Conservation (phyloP, 2,888 invertebrate species). For the Tanytarsus gracilentus region DNA sequence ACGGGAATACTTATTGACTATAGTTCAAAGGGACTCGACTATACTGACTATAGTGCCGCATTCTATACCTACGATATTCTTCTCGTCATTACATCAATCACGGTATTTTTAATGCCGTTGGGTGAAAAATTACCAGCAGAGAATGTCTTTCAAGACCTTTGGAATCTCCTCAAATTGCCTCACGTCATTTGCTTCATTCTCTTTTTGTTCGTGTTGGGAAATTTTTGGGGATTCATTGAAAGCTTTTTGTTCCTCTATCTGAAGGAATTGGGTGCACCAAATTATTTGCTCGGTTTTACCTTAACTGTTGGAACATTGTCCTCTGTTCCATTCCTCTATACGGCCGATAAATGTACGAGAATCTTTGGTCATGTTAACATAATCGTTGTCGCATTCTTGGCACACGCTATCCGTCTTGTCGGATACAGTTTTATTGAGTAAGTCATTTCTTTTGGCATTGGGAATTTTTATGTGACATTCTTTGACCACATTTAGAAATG, state of each 20-base stretch:
- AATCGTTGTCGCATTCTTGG: conserved; percentile 74
- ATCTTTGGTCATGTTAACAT: conserved; percentile 75
- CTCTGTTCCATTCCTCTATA: conserved; percentile 75
- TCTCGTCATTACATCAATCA: conserved; percentile 60
- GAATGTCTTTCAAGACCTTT: conserved; percentile 64
- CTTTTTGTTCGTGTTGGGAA: conserved; percentile 72
- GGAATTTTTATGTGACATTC: not conserved
- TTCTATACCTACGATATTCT: conserved; percentile 72
- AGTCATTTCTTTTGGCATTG: conserved; percentile 39
- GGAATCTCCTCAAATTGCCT: conserved; percentile 66
- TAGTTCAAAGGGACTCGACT: conserved; percentile 49
- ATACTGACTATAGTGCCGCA: conserved; percentile 81
- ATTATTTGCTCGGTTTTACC: conserved; percentile 74
- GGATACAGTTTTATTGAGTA: conserved; percentile 80
- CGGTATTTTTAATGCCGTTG: conserved; percentile 68
- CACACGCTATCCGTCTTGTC: conserved; percentile 70
- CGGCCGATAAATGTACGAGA: conserved; percentile 72
- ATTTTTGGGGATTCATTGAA: conserved; percentile 84
- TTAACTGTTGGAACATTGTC: conserved; percentile 76
- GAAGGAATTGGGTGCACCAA: conserved; percentile 73
- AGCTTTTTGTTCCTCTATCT: conserved; percentile 79
- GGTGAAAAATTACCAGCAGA: conserved; percentile 69
- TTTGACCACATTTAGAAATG: conserved; percentile 49
- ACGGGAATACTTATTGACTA: conserved; percentile 70
- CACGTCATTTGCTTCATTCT: conserved; percentile 72